Conservation (phyloP, 1,140 invertebrate genomes). For the Dinoponera quadriceps region DNA sequence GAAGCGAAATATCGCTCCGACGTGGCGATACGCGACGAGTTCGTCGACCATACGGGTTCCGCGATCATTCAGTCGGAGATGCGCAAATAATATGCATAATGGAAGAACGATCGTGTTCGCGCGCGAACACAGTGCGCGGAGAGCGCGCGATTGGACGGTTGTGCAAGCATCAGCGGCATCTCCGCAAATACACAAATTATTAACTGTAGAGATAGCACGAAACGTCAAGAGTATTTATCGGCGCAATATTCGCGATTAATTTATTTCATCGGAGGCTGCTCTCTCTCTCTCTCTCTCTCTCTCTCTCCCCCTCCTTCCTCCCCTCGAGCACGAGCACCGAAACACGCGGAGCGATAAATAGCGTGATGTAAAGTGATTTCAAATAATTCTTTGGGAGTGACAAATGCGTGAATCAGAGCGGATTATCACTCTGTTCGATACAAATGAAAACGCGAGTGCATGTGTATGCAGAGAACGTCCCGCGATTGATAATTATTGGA, state of each 20-base stretch:
- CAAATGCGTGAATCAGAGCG: conserved; percentile 43
- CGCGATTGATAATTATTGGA: conserved; percentile 53
- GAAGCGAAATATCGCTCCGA: conserved; percentile 28
- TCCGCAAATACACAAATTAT: conserved; percentile 58
- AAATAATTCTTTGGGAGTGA: conserved; percentile 53
- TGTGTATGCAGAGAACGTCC: background rate
- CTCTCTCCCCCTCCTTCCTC: no score
- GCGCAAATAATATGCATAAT: conserved; percentile 47
- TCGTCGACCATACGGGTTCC: conserved; percentile 27
- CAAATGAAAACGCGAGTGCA: conserved; percentile 37
- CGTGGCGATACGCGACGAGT: background rate
- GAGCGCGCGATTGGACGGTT: conserved; percentile 19
- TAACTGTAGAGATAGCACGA: conserved; percentile 45
- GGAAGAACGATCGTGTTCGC: conserved; percentile 10
- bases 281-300: background rate
- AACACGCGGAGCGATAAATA: conserved; percentile 36
- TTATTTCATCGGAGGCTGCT: conserved; percentile 38
- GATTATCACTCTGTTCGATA: conserved; percentile 45
- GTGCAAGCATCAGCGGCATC: conserved; percentile 31
- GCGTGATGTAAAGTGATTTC: conserved; percentile 46
- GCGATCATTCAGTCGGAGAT: conserved; percentile 32
- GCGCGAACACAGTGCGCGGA: background rate
- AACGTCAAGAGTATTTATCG: conserved; percentile 58
- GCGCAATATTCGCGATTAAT: conserved; percentile 55
- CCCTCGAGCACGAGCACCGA: conserved; percentile 31